Evolutionary conservation across 2,888 invertebrate species (phyloP).

Genomic region (Lucinisca nassula): DNA sequence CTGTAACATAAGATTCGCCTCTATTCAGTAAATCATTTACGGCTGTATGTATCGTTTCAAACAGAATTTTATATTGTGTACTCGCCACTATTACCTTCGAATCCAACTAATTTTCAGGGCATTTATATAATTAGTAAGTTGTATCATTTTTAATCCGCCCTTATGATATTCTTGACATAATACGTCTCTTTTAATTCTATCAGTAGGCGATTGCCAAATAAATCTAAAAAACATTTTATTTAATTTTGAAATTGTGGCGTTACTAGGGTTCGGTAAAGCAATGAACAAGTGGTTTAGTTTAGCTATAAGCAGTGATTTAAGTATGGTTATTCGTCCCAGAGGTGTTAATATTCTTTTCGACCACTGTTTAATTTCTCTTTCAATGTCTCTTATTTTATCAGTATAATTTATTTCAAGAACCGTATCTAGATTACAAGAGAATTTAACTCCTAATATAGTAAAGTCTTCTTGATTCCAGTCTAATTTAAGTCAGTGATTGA

Average conservation of each 20-base stretch:
- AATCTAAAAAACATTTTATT: neutral
- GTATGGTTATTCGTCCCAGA: neutral
- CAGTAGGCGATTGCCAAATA: neutral
- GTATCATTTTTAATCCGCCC: neutral
- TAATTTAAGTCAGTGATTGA: neutral
- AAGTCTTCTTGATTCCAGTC: neutral
- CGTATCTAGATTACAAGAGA: neutral
- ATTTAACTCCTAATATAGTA: neutral
- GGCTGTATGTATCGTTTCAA: no score
- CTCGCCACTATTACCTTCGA: neutral
- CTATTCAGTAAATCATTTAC: no score
- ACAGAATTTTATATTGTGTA: neutral
- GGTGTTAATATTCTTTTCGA: neutral
- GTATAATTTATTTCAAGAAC: neutral
- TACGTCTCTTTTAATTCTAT: neutral
- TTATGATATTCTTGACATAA: neutral
- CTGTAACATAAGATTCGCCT: no score
- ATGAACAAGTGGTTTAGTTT: neutral
- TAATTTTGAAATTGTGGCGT: neutral
- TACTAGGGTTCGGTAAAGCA: neutral
- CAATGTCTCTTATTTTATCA: neutral
- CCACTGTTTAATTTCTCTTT: neutral
- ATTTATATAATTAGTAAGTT: neutral
- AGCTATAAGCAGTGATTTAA: neutral
- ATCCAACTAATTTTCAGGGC: neutral